Evolutionary conservation across 2,797 vertebrate species (phyloP), one percentile per base, ranked within the genome.

Genomic region (Spondyliosoma cantharus): DNA sequence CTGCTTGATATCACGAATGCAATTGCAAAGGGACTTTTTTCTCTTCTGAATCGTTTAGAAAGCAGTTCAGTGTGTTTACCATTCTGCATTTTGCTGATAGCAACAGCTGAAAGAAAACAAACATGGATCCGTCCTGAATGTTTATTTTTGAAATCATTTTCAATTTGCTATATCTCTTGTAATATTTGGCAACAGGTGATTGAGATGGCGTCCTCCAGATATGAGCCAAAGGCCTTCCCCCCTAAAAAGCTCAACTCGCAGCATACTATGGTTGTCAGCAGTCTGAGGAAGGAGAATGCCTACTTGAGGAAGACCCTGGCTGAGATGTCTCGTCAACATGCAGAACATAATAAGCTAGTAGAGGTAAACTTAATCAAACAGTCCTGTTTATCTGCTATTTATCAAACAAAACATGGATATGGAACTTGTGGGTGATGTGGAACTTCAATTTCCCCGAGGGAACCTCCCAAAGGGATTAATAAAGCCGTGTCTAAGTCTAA

Each of bases 301-400:
- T 80, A 50, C 56, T 85, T 92, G 52, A 95, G 93, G 86, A 95
- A 89, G 29, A 83, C 86, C 0, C 0, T 86, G 78, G 93, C 91
- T 82, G 94, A 96, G 52, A 46, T 86, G 3, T 66, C 70, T 22
- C 53, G 60, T 4, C 90, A 90, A 70, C 95, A 93, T 0, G 65
- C 86, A 22, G 93, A 96, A 8, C 91, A 89, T 74, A 91, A 79
- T 32, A 89, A 80, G 49, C 92, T 96, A 1, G 46, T 95, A n/a
- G 93, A 96, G 96, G 96, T 97, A 92, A 89, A 53, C 3, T 37
- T 7, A 3, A 15, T 52, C 43, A 71, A 56, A 25, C 27, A n/a
- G 15, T n/a, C 9, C 3, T 57, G 4, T 50, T 25, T 49, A 20
- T 37, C 3, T 56, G 27, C 7, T 32, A 25, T 56, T 65, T 29